Base-by-base conservation (phyloP, 1,140 invertebrate genomes). In the Maconellicoccus hirsutus region DNA sequence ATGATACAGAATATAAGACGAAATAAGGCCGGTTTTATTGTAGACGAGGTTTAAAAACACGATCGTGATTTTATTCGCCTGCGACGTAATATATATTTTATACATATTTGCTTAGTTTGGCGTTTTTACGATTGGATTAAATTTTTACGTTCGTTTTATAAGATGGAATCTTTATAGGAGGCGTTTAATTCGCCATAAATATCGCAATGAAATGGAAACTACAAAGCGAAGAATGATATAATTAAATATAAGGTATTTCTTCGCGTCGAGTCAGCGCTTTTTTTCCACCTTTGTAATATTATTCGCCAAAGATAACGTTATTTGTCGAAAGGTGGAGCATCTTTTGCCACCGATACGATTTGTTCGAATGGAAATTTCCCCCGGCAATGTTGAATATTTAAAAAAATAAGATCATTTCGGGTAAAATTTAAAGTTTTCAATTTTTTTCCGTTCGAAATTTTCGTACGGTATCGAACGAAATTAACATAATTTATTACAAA, bases 401-500 rank as follows among this genome's bases (percentile, higher is more conserved):
- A 19, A 52, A 16, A 52, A 52, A 52, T 3, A 14, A 52, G 4
- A 52, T 52, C 42, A 19, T 52, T 16, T 52, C n/a, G 16, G n/a
- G 42, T 6, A n/a, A 52, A 52, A 52, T 52, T 52, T 52, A 19
- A 52, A 52, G 12, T 52, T 52, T 52, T 52, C 42, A 52, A 16
- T 52, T 52, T 52, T 52, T 52, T 52, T 52, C 3, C 42, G 6
- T 19, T 19, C 3, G 42, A 3, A 16, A 16, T 3, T 52, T 52
- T 52, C 42, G n/a, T 14, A 14, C n/a, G n/a, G 42, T 52, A 52
- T 52, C n/a, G 12, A 19, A 52, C 42, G 6, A 52, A 52, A 52
- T 52, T 52, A 52, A 14, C 42, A 52, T 52, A 52, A 52, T 52
- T 52, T 52, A 52, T 52, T 52, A 52, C 42, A 52, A 52, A 52